Evolutionary conservation across 2,888 invertebrate species (phyloP).

Genomic region (Tachina fera): DNA sequence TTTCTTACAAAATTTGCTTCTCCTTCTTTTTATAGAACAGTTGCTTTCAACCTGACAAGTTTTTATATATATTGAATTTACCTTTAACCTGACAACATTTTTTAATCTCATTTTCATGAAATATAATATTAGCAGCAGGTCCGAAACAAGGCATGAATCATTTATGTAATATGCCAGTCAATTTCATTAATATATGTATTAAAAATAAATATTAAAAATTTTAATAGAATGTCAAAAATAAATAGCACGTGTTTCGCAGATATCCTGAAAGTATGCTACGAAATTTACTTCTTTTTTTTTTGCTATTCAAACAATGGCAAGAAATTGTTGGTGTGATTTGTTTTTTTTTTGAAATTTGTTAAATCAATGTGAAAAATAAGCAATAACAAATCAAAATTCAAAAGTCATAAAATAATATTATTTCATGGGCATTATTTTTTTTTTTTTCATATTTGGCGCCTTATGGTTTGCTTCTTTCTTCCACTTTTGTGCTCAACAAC

Average conservation of each 20-base stretch:
- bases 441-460: constrained; percentile 29
- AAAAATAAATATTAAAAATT: constrained; percentile 23
- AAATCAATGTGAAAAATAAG: constrained; percentile 47
- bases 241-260: not conserved
- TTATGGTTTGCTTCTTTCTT: constrained; percentile 25
- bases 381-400: constrained; percentile 44
- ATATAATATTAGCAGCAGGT: not conserved
- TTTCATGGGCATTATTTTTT: not conserved
- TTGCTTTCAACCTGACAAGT: too few species aligned
- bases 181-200: not conserved
- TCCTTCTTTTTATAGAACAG: too few species aligned
- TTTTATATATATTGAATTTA: too few species aligned
- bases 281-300: constrained; percentile 1
- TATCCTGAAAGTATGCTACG: constrained; percentile 25
- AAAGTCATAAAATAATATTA: constrained; percentile 22
- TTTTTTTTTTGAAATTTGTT: constrained; percentile 23
- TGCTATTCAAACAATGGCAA: not conserved
- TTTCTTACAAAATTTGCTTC: too few species aligned
- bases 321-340: not conserved
- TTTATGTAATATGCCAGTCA: constrained; percentile 6
- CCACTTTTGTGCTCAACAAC: constrained; percentile 22
- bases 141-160: constrained; percentile 1
- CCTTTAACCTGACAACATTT: too few species aligned
- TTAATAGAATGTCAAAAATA: constrained; percentile 21
- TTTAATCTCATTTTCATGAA: not conserved